Percentiles rank a stretch among this genome's conserved stretches.
Conservation (phyloP, 2,888 invertebrate genomes). For the Brachyopa scutellaris region DNA sequence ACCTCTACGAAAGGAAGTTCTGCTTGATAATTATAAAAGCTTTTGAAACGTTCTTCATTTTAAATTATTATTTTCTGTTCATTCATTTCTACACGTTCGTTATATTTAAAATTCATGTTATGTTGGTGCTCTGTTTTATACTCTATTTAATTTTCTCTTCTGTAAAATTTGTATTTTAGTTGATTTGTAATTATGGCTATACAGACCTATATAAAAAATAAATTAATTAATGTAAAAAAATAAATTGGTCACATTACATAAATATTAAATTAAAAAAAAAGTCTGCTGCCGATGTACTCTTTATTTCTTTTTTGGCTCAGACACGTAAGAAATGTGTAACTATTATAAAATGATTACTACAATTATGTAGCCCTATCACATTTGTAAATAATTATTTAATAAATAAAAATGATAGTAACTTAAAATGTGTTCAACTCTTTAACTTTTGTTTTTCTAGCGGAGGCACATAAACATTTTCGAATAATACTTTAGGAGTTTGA, state of each 20-base stretch:
- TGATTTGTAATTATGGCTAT: neutral
- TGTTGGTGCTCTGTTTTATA: slow-evolving; percentile 17
- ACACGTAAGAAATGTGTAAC: too few relatives aligned
- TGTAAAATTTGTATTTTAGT: neutral
- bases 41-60: neutral
- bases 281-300: neutral
- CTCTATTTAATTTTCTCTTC: neutral
- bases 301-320: neutral
- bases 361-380: slow-evolving; percentile 27
- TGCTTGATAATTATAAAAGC: too few relatives aligned
- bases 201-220: neutral
- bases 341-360: slow-evolving; percentile 7
- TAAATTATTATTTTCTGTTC: neutral
- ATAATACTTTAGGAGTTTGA: too few relatives aligned
- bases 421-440: neutral
- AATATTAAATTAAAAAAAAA: neutral
- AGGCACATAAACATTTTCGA: too few relatives aligned
- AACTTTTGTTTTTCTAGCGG: neutral
- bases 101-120: neutral
- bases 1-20: too few relatives aligned
- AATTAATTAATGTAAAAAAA: neutral
- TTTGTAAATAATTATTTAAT: slow-evolving; percentile 68
- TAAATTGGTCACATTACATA: neutral
- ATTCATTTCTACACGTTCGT: too few relatives aligned
- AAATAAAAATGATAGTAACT: slow-evolving; percentile 26